Base-by-base conservation (phyloP, 2,113 vertebrate species). In the Pseudolaguvia tuberculata region DNA sequence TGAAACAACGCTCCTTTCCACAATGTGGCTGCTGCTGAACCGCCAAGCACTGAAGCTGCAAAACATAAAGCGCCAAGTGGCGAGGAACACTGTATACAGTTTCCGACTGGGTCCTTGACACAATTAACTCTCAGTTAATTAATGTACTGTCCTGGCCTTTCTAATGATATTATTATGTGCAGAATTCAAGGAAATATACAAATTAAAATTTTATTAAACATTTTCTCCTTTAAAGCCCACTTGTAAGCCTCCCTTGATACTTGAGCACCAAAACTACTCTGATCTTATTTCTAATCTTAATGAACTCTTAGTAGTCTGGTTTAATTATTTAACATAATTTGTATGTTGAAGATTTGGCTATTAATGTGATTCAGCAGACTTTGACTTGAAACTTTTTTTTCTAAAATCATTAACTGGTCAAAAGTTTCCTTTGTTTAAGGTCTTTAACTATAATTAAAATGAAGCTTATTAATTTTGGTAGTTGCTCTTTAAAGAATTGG, bases 401-500 rank as follows among this genome's bases (percentile, higher is more conserved):
- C 10, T n/a, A 52, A 21, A 55, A 23, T 21, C 0, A n/a, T 23
- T 4, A 55, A 55, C n/a, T 4, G 25, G 14, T 56, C 1, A 2
- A 25, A 56, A 12, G 5, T 39, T 59, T 1, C 4, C 27, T 2
- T 57, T 17, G 25, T 9, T 29, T 58, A 9, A 58, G 17, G 23
- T 58, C 7, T 18, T 6, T 17, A 58, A 58, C 29, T 58, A 29
- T 58, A 25, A 17, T n/a, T n/a, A n/a, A n/a, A n/a, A n/a, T n/a
- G n/a, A n/a, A n/a, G n/a, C n/a, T n/a, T n/a, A n/a, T n/a, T n/a
- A n/a, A n/a, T n/a, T n/a, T n/a, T n/a, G n/a, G n/a, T n/a, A 65
- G 21, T 65, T 65, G 62, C 42, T 25, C 21, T 45, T 45, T 48
- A 27, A 48, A 18, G 18, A 7, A 25, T 66, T 56, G 68, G 83